Evolutionary conservation across 1,140 invertebrate genomes (phyloP), one percentile per base, ranked within the genome.

Genomic region (Magallana angulata): DNA sequence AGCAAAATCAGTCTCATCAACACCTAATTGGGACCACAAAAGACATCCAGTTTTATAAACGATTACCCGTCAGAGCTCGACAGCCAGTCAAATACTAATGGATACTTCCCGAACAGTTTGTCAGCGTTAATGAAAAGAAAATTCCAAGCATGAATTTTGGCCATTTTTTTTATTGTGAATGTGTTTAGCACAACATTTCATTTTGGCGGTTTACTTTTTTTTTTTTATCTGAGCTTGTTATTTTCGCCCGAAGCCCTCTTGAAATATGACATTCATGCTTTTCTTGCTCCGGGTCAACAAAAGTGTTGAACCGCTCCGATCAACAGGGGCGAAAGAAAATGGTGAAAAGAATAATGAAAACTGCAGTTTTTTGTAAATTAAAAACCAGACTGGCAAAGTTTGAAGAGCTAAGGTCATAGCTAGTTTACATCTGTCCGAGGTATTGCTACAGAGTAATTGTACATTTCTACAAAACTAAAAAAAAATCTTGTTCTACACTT

Each of bases 1-100:
- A 76, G 68, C 14, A 11, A 30, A 30, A 76, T 8, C 68, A 76
- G 68, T 76, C 68, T 76, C 68, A 76, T 76, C 68, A 76, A 48
- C 68, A 36, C 24, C 68, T 76, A 76, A 76, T 76, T 76, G 68
- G 68, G 68, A 76, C 24, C 24, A 30, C 68, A 76, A 76, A 76
- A 76, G 7, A 76, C 7, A 12, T 76, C 24, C 68, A 30, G 7
- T 30, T 76, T 76, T 30, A 76, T 76, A 76, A 76, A 76, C 36
- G 68, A 76, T 76, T 76, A 30, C 24, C 68, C 68, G 36, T 76
- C 68, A 30, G 36, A 30, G 68, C 14, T 8, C 24, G 68, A 76
- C 68, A 76, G 12, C 4, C 68, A 24, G 2, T 9, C 68, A 76
- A 76, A 76, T 12, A 76, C 24, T 76, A 76, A 76, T 76, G 68